Base-by-base conservation (phyloP, 1,140 invertebrate species). In the Phortica variegata region DNA sequence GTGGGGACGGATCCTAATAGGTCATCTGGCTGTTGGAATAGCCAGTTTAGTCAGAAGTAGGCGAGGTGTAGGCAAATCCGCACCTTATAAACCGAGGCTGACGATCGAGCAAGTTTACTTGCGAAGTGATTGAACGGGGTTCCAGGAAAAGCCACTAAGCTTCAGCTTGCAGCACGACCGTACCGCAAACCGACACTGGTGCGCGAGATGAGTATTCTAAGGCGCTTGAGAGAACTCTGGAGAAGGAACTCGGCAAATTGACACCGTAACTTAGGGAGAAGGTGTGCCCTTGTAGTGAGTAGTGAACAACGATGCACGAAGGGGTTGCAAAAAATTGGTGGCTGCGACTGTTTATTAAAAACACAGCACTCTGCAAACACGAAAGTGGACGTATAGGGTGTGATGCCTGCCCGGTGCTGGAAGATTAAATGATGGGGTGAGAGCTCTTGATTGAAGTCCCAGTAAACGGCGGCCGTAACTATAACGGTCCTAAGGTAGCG, bases 401-500 rank as follows among this genome's bases (percentile, higher is more conserved):
- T 41, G 39, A 41, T 23, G 39, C 39, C 39, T 41, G 39, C 39
- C 39, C 39, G 39, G 39, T 41, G 39, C 39, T 15, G 39, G 39
- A 41, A 41, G 39, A 23, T 41, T 41, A 41, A 41, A 23, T 23
- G 39, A 23, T 23, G 19, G 19, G 21, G 39, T 41, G 19, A 3
- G 10, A 41, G 39, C 47, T 26, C 33, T 43, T 17, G 49, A 72
- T 53, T 54, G 55, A 77, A 77, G 76, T 60, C 76, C 75, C 60
- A 45, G 74, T 77, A 59, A 77, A 77, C 75, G 75, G 75, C 75
- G 76, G 75, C 62, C 52, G 75, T 76, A 77, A 77, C 75, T 71
- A 68, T 77, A 60, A 77, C 72, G 56, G 61, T 77, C 75, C 75
- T 75, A 60, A 60, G 58, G 58, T 60, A 60, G 58, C 58, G 52